Evolutionary conservation across 2,797 vertebrate species (phyloP).

Genomic region (Emydoidea blandingii): DNA sequence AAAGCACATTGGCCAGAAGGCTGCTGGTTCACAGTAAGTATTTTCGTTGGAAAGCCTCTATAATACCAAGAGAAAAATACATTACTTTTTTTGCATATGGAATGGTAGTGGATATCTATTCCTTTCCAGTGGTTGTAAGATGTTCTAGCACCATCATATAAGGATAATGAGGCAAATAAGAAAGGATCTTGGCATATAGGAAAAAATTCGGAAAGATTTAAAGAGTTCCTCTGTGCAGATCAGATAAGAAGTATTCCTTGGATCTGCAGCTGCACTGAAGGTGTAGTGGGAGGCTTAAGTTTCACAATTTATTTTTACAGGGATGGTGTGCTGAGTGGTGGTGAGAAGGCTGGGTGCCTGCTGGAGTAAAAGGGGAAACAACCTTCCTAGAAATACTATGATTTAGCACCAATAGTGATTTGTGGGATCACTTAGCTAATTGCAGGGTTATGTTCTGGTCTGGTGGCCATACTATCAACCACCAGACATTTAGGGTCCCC

Average conservation of each 20-base stretch:
- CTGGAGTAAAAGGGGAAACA: neutral
- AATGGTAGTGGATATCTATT: neutral
- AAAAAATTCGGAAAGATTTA: neutral
- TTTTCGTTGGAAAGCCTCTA: neutral
- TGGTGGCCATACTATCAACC: neutral
- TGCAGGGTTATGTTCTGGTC: rapidly evolving
- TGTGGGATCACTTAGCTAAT: neutral
- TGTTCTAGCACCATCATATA: neutral
- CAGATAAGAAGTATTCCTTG: neutral
- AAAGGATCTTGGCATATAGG: neutral
- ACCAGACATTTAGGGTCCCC: neutral
- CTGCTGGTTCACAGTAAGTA: neutral
- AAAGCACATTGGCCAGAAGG: neutral
- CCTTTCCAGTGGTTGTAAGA: neutral
- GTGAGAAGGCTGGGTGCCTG: neutral
- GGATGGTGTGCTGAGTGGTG: neutral
- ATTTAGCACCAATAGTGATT: neutral
- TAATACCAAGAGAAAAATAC: neutral
- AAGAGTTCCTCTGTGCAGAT: neutral
- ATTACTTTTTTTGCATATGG: neutral
- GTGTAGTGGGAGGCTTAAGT: neutral
- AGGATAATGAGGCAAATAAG: neutral
- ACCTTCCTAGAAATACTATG: neutral
- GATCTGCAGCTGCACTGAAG: neutral
- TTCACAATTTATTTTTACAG: neutral